phyloP scores from a whole-genome alignment of 2,113 vertebrate species.

The Chelonoidis abingdonii region DNA sequence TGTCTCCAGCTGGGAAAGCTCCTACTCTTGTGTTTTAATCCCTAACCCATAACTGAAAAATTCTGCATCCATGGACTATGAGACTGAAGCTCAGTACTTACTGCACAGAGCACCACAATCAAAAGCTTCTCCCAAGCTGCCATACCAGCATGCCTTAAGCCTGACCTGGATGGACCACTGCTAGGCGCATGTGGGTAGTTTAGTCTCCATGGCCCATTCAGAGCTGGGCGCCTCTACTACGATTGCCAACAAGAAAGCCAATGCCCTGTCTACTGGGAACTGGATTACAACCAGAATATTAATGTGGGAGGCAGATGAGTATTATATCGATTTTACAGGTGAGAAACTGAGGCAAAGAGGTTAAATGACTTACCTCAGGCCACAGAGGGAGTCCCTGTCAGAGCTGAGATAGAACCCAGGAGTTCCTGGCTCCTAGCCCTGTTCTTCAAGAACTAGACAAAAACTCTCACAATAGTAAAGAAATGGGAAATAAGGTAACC shows the following conservation, averaged over 20 bases:
- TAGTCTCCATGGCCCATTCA: background rate
- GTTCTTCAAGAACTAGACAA: background rate
- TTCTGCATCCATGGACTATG: background rate
- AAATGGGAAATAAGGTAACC: background rate
- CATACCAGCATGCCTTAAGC: background rate
- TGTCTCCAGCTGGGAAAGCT: background rate
- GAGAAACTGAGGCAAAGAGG: background rate
- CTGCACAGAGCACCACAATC: background rate
- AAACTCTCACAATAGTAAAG: slow-evolving; percentile 26
- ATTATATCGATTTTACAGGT: background rate
- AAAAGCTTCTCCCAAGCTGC: background rate
- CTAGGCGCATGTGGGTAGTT: background rate
- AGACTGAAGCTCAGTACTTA: background rate
- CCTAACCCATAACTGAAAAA: background rate
- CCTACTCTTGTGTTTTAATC: background rate
- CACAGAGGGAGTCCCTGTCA: background rate
- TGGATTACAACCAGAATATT: background rate
- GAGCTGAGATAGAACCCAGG: background rate
- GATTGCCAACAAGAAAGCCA: background rate
- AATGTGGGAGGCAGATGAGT: background rate
- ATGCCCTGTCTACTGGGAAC: background rate
- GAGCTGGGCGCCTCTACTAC: background rate
- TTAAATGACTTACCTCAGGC: background rate
- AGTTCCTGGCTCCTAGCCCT: slow-evolving; percentile 22
- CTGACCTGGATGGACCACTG: background rate